Percentiles rank a stretch among this genome's conserved stretches.
phyloP scores from a whole-genome alignment of 2,113 vertebrate species.

The Riparia riparia region DNA sequence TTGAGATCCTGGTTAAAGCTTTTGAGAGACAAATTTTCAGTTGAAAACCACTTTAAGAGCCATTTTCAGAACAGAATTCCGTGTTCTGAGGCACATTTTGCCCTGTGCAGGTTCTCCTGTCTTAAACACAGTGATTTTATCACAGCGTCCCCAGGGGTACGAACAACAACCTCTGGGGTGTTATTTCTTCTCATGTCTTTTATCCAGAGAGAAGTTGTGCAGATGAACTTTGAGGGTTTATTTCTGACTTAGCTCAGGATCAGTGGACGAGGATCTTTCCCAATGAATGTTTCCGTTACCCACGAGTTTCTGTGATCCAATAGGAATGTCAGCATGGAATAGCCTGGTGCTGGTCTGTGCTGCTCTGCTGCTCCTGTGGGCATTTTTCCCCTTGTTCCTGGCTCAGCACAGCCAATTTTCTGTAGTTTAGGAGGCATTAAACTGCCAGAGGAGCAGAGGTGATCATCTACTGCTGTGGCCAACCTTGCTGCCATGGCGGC shows the following conservation, averaged over 20 bases:
- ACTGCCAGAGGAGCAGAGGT: not conserved
- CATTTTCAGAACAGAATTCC: not conserved
- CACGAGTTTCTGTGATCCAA: fast-evolving
- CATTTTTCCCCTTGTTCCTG: not conserved
- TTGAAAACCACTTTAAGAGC: not conserved
- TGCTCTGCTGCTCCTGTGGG: not conserved
- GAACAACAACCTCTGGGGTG: not conserved
- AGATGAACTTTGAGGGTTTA: not conserved
- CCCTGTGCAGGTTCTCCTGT: not conserved
- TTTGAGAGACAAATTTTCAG: not conserved
- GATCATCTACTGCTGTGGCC: not conserved
- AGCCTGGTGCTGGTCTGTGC: not conserved
- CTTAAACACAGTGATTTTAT: fast-evolving
- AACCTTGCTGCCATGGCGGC: not conserved
- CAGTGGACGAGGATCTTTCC: not conserved
- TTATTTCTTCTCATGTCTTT: not conserved
- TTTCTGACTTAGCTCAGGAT: not conserved
- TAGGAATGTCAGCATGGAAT: not conserved
- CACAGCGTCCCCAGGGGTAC: not conserved
- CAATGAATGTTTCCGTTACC: not conserved
- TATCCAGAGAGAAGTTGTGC: not conserved
- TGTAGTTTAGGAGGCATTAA: not conserved
- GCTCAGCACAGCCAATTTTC: not conserved
- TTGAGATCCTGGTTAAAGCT: not conserved
- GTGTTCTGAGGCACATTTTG: not conserved